Evolutionary conservation across 2,113 vertebrate genomes (phyloP).

Genomic region (Gadus macrocephalus): DNA sequence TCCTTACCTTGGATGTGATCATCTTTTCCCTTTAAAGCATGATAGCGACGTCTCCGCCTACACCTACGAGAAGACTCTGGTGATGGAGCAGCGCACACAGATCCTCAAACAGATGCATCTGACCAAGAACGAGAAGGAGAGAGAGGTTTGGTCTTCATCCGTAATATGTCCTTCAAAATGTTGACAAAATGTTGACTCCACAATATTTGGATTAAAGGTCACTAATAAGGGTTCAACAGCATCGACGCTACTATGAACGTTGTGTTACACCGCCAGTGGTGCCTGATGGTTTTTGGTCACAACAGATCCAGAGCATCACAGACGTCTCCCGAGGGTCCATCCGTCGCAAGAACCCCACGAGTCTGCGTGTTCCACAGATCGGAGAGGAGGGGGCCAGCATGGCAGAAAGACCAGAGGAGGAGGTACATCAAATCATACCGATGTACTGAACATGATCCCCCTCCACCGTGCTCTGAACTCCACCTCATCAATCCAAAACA

Average conservation of each 20-base stretch:
- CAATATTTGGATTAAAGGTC: too few species aligned
- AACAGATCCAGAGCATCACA: slow-evolving; percentile 94
- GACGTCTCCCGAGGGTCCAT: slow-evolving; percentile 94
- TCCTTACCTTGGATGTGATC: neutral
- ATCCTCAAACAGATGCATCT: slow-evolving; percentile 99
- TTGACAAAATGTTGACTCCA: too few species aligned
- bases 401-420: slow-evolving; percentile 87
- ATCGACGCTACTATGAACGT: too few species aligned
- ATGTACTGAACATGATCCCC: slow-evolving; percentile 1
- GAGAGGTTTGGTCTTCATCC: slow-evolving; percentile 77
- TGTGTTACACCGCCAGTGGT: too few species aligned
- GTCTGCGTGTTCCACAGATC: slow-evolving; percentile 71
- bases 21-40: slow-evolving; percentile 65
- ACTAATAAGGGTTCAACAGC: too few species aligned
- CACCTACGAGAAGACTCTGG: slow-evolving; percentile 94
- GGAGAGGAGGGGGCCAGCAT: slow-evolving; percentile 75
- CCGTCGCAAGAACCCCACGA: slow-evolving; percentile 84
- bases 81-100: slow-evolving; percentile 96
- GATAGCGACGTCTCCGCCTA: slow-evolving; percentile 95
- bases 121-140: slow-evolving; percentile 94
- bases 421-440: slow-evolving; percentile 69
- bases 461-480: neutral
- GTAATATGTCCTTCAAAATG: too few species aligned
- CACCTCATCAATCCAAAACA: neutral
- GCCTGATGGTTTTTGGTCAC: neutral